Conservation (phyloP, 2,797 vertebrate genomes). For the Hippopotamyrus pictus region DNA sequence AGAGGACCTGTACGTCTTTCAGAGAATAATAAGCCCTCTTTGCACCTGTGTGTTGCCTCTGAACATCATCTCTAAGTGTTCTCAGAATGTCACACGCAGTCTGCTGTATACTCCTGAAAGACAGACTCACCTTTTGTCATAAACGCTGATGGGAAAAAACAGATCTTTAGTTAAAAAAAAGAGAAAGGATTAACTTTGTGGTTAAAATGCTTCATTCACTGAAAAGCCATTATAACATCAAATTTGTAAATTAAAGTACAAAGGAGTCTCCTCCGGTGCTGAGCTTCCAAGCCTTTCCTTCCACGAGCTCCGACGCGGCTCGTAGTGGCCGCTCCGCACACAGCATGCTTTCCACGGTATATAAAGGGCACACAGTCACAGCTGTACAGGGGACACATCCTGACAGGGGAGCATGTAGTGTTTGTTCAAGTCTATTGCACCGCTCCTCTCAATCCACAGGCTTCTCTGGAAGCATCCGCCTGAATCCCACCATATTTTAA, state of each 20-base stretch:
- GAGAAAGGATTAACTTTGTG: background rate
- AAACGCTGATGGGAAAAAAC: background rate
- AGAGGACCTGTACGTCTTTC: background rate
- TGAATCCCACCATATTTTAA: conserved; percentile 30
- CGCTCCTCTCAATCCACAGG: background rate
- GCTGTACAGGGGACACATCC: too few relatives aligned
- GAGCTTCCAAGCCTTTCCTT: background rate
- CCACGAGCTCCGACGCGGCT: too few relatives aligned
- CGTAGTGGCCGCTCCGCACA: background rate
- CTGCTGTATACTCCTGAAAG: background rate
- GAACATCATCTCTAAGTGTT: background rate
- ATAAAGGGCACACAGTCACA: conserved; percentile 38
- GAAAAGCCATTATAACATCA: background rate
- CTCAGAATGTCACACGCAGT: background rate
- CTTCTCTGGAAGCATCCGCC: conserved; percentile 20
- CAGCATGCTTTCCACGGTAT: conserved; percentile 37
- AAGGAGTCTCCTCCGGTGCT: background rate
- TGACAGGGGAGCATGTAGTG: conserved; percentile 36
- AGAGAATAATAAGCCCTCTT: background rate
- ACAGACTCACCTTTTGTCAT: background rate
- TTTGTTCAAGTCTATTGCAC: conserved; percentile 29
- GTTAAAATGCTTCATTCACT: background rate
- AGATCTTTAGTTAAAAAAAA: background rate
- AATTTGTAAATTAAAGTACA: background rate
- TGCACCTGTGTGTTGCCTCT: background rate